These are phyloP conservation scores for Halcyon malimbica DNA, from an alignment of 2,113 vertebrate species.

Conservation along the genomic window DNA sequence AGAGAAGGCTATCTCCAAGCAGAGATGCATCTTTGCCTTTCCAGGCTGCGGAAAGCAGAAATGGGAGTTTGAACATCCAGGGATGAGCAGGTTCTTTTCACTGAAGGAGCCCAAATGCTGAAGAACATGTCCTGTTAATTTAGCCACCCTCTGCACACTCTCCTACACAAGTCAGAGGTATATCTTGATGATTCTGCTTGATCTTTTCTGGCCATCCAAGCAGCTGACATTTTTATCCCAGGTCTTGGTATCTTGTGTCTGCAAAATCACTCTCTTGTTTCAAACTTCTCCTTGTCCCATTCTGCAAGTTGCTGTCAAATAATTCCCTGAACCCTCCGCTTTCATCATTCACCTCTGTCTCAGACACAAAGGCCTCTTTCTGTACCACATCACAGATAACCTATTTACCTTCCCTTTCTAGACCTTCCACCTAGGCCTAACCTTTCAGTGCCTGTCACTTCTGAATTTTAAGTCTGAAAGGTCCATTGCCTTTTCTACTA, in stretches of 20 bases:
- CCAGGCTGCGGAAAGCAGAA: neutral
- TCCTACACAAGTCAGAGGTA: neutral
- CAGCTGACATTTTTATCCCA: neutral
- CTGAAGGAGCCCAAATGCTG: neutral
- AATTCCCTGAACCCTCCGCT: neutral
- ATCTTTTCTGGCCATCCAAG: neutral
- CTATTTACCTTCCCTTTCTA: neutral
- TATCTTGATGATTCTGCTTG: neutral
- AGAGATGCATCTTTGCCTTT: neutral
- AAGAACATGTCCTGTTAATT: neutral
- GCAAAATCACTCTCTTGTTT: neutral
- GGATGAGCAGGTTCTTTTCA: neutral
- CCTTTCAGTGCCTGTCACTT: neutral
- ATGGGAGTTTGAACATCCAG: neutral
- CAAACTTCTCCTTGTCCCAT: neutral
- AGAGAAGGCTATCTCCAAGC: neutral
- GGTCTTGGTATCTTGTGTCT: neutral
- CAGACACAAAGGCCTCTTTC: neutral
- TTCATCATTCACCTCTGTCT: neutral
- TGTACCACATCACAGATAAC: neutral
- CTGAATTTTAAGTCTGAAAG: neutral
- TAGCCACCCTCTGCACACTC: neutral
- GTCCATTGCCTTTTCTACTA: neutral
- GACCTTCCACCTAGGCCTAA: neutral
- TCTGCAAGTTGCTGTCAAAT: neutral